These are phyloP conservation scores for Ammodytes marinus DNA, from an alignment of 2,113 vertebrate genomes.

Conservation along the genomic window DNA sequence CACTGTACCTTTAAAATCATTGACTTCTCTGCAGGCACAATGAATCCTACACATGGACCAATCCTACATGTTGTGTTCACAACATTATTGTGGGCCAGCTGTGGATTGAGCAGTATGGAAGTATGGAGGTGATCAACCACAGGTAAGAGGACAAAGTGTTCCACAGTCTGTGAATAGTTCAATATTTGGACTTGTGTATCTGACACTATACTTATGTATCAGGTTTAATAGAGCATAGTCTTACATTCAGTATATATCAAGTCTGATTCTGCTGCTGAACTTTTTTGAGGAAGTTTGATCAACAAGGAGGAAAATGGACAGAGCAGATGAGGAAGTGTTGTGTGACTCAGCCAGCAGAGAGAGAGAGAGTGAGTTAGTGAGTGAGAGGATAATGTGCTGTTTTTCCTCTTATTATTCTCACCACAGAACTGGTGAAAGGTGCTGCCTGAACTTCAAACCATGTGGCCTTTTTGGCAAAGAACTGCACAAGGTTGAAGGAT, in stretches of 20 bases:
- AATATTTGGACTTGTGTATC: not conserved
- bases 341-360: conserved; percentile 26
- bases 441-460: conserved; percentile 95
- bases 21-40: conserved; percentile 83
- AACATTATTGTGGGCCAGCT: conserved; percentile 99
- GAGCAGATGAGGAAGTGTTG: conserved; percentile 33
- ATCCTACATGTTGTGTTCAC: conserved; percentile 97
- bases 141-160: conserved; percentile 82
- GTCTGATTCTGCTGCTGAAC: not conserved
- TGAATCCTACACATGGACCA: conserved; percentile 98
- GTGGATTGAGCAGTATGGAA: conserved; percentile 99
- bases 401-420: conserved; percentile 46
- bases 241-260: not conserved
- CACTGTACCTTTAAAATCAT: not conserved
- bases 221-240: not conserved
- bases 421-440: conserved; percentile 94
- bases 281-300: conserved; percentile 21
- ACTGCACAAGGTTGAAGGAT: conserved; percentile 98
- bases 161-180: not conserved
- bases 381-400: conserved; percentile 6
- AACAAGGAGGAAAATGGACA: not conserved
- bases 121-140: conserved; percentile 94
- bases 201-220: not conserved
- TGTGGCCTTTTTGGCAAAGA: conserved; percentile 99
- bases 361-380: conserved; percentile 18